Conservation (phyloP, 1,140 invertebrate genomes). For the Ostrea edulis region DNA sequence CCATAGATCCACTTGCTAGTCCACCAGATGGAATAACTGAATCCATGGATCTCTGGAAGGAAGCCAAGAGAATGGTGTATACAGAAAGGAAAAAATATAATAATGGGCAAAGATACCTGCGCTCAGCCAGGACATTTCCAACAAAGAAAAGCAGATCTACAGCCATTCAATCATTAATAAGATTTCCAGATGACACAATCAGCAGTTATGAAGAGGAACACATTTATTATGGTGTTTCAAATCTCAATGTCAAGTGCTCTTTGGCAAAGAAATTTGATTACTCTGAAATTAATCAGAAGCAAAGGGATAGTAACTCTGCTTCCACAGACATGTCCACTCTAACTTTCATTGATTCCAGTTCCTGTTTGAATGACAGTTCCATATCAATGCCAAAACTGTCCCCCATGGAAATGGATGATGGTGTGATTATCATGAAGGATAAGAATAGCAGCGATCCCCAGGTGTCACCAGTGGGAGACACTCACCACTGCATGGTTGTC, state of each 20-base stretch:
- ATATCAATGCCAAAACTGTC: background rate
- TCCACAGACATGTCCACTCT: conserved; percentile 2
- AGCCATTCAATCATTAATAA: background rate
- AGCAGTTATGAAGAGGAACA: conserved; percentile 19
- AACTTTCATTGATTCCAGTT: background rate
- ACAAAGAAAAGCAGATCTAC: background rate
- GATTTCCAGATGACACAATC: conserved; percentile 41
- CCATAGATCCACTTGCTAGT: background rate
- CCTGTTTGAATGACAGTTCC: background rate
- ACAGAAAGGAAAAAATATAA: conserved; percentile 19
- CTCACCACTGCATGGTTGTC: conserved; percentile 37
- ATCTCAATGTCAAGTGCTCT: conserved; percentile 16
- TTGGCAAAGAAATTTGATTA: conserved; percentile 25
- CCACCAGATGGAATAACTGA: background rate
- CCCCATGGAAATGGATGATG: conserved; percentile 16
- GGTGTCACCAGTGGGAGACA: conserved; percentile 31
- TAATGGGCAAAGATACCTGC: background rate
- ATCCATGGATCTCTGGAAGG: background rate
- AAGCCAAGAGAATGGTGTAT: conserved; percentile 15
- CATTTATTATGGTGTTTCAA: conserved; percentile 15
- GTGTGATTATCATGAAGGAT: background rate
- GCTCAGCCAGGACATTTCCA: conserved; percentile 34
- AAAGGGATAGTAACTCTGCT: background rate
- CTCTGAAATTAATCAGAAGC: background rate
- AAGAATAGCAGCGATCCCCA: conserved; percentile 11